phyloP scores from a whole-genome alignment of 2,797 vertebrate genomes.

The Myotis myotis region DNA sequence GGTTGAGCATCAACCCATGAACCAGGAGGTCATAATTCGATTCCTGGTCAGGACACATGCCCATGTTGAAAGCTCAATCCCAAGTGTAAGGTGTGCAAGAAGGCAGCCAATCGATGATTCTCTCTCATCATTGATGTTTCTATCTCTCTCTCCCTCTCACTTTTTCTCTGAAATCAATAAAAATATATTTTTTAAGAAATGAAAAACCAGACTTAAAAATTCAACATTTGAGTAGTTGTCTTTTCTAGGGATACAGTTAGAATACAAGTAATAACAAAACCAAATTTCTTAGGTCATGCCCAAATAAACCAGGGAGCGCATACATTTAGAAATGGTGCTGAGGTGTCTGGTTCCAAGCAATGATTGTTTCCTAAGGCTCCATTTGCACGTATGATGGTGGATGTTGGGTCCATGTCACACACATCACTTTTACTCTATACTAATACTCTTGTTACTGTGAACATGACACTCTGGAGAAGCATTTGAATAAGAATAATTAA shows the following conservation, averaged over 20 bases:
- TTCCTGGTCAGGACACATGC: too few relatives aligned
- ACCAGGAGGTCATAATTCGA: too few relatives aligned
- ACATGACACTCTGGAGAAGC: neutral
- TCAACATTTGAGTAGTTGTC: neutral
- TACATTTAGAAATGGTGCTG: neutral
- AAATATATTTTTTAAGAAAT: neutral
- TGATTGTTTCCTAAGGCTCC: too few relatives aligned
- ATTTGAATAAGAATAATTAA: neutral
- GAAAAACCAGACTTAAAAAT: neutral
- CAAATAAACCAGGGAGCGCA: neutral
- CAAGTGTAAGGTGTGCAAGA: too few relatives aligned
- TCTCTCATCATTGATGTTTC: too few relatives aligned
- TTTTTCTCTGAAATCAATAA: too few relatives aligned
- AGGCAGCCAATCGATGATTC: too few relatives aligned
- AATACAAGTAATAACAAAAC: neutral
- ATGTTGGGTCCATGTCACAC: rapidly evolving
- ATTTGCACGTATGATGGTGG: rapidly evolving
- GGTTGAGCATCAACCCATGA: too few relatives aligned
- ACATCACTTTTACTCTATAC: neutral
- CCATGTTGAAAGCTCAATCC: too few relatives aligned
- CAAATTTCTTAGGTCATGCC: neutral
- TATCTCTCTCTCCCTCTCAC: too few relatives aligned
- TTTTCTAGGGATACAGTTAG: neutral
- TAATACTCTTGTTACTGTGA: neutral
- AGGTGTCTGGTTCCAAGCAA: rapidly evolving